Conservation (phyloP, 92 coral and sea anemone genomes). For the Porites rus region DNA sequence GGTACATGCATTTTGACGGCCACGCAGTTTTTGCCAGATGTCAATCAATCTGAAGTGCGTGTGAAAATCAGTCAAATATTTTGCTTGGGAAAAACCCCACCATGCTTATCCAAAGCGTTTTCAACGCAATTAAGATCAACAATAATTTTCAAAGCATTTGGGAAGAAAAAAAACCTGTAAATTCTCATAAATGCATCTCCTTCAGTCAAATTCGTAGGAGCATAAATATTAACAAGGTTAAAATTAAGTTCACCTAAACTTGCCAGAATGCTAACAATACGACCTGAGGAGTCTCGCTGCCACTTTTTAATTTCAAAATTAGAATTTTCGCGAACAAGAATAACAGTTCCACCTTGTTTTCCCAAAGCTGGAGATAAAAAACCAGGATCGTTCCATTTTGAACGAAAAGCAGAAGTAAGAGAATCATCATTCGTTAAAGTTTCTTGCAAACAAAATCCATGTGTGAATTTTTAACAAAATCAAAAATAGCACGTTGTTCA, state of each 20-base stretch:
- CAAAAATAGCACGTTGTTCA: background rate
- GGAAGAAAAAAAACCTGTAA: background rate
- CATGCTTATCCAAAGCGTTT: background rate
- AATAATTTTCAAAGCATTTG: background rate
- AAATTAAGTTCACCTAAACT: background rate
- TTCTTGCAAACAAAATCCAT: slow-evolving; percentile 15
- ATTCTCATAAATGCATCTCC: background rate
- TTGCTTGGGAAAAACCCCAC: background rate
- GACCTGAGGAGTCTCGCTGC: slow-evolving; percentile 9
- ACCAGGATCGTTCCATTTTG: background rate
- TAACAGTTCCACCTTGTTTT: slow-evolving; percentile 11
- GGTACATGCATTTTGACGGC: too few species aligned
- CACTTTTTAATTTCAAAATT: background rate
- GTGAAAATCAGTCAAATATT: background rate
- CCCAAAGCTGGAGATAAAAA: slow-evolving; percentile 34
- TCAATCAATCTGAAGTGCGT: too few species aligned
- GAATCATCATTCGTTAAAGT: background rate
- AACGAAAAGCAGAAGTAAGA: background rate
- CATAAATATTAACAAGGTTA: slow-evolving; percentile 9
- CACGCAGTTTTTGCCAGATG: too few species aligned
- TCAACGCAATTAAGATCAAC: slow-evolving; percentile 8
- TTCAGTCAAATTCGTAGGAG: background rate
- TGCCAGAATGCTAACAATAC: background rate
- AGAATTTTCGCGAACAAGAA: background rate
- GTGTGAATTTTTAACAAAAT: too few species aligned